Evolutionary conservation across 2,797 vertebrate species (phyloP).

Genomic region (Poecilia velifera): DNA sequence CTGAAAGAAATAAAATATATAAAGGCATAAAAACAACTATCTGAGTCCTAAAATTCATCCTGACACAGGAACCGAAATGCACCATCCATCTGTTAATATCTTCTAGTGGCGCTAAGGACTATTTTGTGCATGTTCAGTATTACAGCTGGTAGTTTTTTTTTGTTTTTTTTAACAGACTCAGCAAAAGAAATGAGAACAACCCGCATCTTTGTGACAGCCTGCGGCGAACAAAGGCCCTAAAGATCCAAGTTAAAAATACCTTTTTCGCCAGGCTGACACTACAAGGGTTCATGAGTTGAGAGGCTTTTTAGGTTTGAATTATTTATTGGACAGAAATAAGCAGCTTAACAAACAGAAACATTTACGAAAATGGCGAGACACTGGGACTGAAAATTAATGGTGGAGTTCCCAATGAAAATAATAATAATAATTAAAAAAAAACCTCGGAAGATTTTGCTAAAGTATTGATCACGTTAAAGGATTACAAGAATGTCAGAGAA

Average conservation of each 20-base stretch:
- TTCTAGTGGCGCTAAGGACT: neutral
- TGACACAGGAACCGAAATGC: neutral
- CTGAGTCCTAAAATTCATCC: neutral
- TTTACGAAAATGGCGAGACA: neutral
- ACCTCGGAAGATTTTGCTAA: neutral
- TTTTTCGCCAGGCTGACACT: neutral
- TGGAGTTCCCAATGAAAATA: neutral
- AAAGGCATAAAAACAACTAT: neutral
- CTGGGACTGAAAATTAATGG: neutral
- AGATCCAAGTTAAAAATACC: conserved; percentile 3
- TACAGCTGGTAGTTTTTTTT: neutral
- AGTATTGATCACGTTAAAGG: neutral
- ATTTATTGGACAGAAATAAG: conserved; percentile 3
- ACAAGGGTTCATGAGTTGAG: conserved; percentile 1
- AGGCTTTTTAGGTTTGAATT: neutral
- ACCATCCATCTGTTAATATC: neutral
- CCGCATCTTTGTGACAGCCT: neutral
- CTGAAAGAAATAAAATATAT: neutral
- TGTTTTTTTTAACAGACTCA: neutral
- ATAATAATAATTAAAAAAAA: neutral
- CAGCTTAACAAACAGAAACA: neutral
- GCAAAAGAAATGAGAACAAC: conserved; percentile 4
- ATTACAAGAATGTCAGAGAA: neutral
- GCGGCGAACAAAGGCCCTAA: neutral
- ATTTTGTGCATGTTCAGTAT: neutral